These are phyloP conservation scores for Bombus consobrinus DNA, from an alignment of 1,140 invertebrate genomes.

Conservation along the genomic window DNA sequence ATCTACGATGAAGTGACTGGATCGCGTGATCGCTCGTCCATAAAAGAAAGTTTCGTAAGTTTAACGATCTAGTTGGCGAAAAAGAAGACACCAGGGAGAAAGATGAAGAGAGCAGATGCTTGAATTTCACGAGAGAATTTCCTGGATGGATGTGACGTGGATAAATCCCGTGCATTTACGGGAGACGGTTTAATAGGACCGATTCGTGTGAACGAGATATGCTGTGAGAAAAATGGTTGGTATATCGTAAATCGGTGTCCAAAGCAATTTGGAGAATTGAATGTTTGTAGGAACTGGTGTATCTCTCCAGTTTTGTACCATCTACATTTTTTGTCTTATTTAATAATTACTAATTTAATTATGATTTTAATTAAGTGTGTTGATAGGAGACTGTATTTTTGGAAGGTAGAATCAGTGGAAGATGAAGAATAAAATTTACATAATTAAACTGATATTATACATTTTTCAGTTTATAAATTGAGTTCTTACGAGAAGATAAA, in stretches of 20 bases:
- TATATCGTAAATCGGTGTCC: no score
- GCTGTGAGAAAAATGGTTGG: no score
- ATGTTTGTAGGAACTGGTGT: no score
- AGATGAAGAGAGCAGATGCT: not conserved
- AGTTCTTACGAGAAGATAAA: not conserved
- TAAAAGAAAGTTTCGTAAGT: constrained; percentile 22
- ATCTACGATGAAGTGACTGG: constrained; percentile 24
- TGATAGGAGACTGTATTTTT: not conserved
- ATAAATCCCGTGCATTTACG: not conserved
- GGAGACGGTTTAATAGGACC: not conserved
- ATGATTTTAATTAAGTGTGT: not conserved
- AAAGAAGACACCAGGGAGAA: not conserved
- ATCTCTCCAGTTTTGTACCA: no score
- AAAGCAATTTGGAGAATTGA: no score
- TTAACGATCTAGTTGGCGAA: not conserved
- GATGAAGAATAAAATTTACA: not conserved
- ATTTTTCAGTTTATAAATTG: not conserved
- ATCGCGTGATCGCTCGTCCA: not conserved
- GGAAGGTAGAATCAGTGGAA: not conserved
- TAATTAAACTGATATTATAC: not conserved
- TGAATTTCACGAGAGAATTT: constrained; percentile 7
- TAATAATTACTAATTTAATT: not conserved
- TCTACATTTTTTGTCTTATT: no score
- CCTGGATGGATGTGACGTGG: not conserved
- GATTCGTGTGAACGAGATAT: no score